phyloP scores from a whole-genome alignment of 2,797 vertebrate species.

The Leuciscus waleckii region DNA sequence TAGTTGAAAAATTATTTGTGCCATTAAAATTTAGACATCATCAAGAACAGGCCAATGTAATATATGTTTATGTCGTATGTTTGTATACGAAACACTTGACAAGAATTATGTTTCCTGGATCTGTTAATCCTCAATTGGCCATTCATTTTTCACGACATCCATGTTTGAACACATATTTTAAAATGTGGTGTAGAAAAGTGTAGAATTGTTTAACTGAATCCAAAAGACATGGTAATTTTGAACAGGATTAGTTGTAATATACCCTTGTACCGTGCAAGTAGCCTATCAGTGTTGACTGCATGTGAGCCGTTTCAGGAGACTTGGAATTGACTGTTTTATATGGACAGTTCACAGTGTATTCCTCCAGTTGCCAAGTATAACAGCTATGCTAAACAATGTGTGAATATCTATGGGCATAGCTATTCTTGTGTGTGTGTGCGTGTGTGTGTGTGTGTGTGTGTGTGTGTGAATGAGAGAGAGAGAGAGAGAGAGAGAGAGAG shows the following conservation, averaged over 20 bases:
- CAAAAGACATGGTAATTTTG: not conserved
- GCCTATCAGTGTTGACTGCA: slow-evolving; percentile 42
- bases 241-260: slow-evolving; percentile 12
- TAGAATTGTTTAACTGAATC: not conserved
- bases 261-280: not conserved
- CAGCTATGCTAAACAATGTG: slow-evolving; percentile 54
- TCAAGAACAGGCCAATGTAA: slow-evolving; percentile 32
- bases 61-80: slow-evolving; percentile 18
- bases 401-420: slow-evolving; percentile 33
- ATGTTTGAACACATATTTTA: not conserved
- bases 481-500: slow-evolving; percentile 22
- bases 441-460: slow-evolving; percentile 25
- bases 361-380: slow-evolving; percentile 45
- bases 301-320: slow-evolving; percentile 32
- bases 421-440: not conserved
- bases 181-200: not conserved
- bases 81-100: slow-evolving; percentile 35
- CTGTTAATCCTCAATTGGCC: slow-evolving; percentile 23
- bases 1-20: not conserved
- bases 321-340: slow-evolving; percentile 56
- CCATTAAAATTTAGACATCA: slow-evolving; percentile 2
- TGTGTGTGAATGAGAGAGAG: not conserved
- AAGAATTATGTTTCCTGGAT: not conserved
- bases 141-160: slow-evolving; percentile 21
- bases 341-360: slow-evolving; percentile 51